Base-by-base conservation (phyloP, 2,113 vertebrate genomes). In the Opisthocomus hoazin region DNA sequence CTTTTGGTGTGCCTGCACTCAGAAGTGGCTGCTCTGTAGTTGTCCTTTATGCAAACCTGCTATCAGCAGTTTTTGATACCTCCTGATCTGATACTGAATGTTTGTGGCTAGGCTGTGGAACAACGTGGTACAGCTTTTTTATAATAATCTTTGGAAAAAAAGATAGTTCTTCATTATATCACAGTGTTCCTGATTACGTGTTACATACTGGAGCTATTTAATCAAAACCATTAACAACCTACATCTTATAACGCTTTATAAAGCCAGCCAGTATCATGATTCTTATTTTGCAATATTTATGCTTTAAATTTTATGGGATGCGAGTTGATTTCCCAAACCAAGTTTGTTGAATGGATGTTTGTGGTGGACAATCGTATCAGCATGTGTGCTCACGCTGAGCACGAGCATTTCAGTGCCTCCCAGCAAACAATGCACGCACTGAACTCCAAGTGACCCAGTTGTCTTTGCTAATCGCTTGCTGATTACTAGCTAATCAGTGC, bases 401-500 rank as follows among this genome's bases (percentile, higher is more conserved):
- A 43, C 56, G 41, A 91, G 94, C 81, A 34, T 85, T 75, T 75
- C 94, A 22, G 96, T 56, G 93, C 96, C 96, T 97, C 93, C 57
- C 91, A 84, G 95, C 95, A 96, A 96, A 97, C 95, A 95, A 36
- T 18, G 93, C 84, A 20, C 74, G 15, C 1, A 32, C 94, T 98
- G 97, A 98, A 98, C 98, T 98, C 96, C 88, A 36, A 63, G 96
- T 97, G 97, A 98, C 98, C 98, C 45, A n/a, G 46, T 70, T 93
- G 97, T 92, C 95, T 96, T 96, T 97, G 97, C 98, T 98, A 98
- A 98, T 98, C 96, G 0, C 97, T 90, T 45, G 84, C 95, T 98
- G 98, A 98, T 98, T 98, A 97, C 95, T 90, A 96, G 90, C 98
- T 98, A 98, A 98, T 98, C 98, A 98, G 97, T 70, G 97, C 93